Conservation (phyloP, 2,797 vertebrate species). For the Lagocephalus sceleratus region DNA sequence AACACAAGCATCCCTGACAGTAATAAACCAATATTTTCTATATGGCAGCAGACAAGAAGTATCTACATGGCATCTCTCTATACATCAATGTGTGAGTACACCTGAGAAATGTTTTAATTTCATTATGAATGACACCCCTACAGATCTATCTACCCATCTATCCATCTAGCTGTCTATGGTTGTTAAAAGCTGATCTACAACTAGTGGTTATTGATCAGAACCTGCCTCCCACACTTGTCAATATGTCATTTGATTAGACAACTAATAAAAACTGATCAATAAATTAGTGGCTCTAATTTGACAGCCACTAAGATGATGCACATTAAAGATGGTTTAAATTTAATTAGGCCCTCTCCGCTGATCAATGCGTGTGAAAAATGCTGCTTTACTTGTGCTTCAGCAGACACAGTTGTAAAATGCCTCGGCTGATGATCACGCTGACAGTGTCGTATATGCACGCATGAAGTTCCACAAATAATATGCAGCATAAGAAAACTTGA, state of each 20-base stretch:
- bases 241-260: constrained; percentile 65
- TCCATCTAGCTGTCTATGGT: not conserved
- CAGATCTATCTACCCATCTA: too few species aligned
- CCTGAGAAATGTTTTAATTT: constrained; percentile 27
- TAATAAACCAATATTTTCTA: constrained; percentile 30
- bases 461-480: too few species aligned
- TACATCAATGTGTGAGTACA: constrained; percentile 7
- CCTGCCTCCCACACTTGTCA: constrained; percentile 40
- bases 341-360: constrained; percentile 44
- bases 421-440: too few species aligned
- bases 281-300: constrained; percentile 65
- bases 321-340: constrained; percentile 50
- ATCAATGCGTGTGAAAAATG: too few species aligned
- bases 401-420: too few species aligned
- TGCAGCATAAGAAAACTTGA: too few species aligned
- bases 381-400: too few species aligned
- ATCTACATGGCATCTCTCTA: not conserved
- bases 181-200: constrained; percentile 42
- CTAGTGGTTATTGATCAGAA: constrained; percentile 59
- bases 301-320: constrained; percentile 57
- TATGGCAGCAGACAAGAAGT: constrained; percentile 1
- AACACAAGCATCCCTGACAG: constrained; percentile 18
- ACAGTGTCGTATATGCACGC: too few species aligned
- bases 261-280: constrained; percentile 70
- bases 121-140: constrained; percentile 8